Evolutionary conservation across 2,797 vertebrate species (phyloP), one percentile per base, ranked within the genome.

Genomic region (Cirrhinus mrigala): DNA sequence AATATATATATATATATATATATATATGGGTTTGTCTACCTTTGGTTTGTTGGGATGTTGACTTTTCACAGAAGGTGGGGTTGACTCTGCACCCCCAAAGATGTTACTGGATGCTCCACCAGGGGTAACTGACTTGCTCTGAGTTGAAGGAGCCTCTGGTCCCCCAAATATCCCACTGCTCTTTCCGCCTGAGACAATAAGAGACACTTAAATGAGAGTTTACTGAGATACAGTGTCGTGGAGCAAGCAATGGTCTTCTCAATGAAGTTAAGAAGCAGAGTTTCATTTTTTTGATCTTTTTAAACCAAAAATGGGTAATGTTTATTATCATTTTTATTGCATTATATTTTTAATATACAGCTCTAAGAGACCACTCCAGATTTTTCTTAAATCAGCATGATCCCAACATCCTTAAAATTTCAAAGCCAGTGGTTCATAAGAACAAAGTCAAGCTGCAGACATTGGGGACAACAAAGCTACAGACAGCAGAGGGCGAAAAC

Each of bases 21-120:
- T n/a, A n/a, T n/a, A n/a, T n/a, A n/a, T n/a, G 48, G 70, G 16
- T 33, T 29, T 3, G 46, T 68, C 86, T 95, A 99, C 98, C 98
- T 98, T 98, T 86, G 97, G 97, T 86, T 99, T 99, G 92, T 98
- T 98, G 15, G 97, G 97, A 90, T 98, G 64, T 5, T 37, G 97
- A 80, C 94, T 93, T 90, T 93, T 91, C 60, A 90, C 93, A 15
- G 91, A 77, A 50, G 89, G 91, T 52, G 86, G 90, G 37, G 89
- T 86, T 73, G 94, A 89, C 0, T 95, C 93, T 9, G 93, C 90
- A 81, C 93, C 93, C 10, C 96, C 96, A 87, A 99, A 98, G 89
- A 98, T 97, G 88, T 95, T 93, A 69, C 93, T 98, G 80, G 90
- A 86, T 62, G 91, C 95, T 86, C 96, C 97, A 85, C 95, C 95